Conservation (phyloP, 1,140 invertebrate genomes). For the Conus ventricosus region DNA sequence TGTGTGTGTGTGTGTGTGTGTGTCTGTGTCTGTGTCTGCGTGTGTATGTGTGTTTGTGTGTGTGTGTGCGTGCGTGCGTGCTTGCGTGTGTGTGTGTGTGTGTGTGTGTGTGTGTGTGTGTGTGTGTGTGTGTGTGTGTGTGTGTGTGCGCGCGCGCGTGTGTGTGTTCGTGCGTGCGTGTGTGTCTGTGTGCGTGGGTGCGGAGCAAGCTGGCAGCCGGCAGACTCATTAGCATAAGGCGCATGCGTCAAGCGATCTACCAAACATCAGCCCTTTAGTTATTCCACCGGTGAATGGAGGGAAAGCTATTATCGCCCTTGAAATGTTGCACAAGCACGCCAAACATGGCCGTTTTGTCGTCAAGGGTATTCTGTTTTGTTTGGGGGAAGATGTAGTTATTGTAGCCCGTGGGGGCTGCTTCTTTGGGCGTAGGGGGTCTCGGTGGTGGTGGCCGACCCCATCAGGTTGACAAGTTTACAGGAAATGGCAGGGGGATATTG, state of each 20-base stretch:
- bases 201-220: neutral
- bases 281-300: neutral
- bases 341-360: neutral
- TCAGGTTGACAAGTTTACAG: neutral
- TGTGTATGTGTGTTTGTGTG: too few relatives aligned
- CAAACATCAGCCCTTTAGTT: neutral
- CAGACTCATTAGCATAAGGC: neutral
- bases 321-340: conserved; percentile 1
- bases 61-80: too few relatives aligned
- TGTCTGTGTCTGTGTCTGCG: too few relatives aligned
- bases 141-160: too few relatives aligned
- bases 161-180: too few relatives aligned
- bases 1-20: too few relatives aligned
- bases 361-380: neutral
- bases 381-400: neutral
- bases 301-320: neutral
- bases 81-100: too few relatives aligned
- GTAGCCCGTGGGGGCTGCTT: neutral
- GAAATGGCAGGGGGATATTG: neutral
- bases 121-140: too few relatives aligned
- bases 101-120: too few relatives aligned
- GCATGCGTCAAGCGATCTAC: conserved; percentile 9
- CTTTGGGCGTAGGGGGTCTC: too few relatives aligned
- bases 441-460: neutral
- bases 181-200: too few relatives aligned